Evolutionary conservation across 2,113 vertebrate genomes (phyloP), one percentile per base, ranked within the genome.

Genomic region (Burhinus oedicnemus): DNA sequence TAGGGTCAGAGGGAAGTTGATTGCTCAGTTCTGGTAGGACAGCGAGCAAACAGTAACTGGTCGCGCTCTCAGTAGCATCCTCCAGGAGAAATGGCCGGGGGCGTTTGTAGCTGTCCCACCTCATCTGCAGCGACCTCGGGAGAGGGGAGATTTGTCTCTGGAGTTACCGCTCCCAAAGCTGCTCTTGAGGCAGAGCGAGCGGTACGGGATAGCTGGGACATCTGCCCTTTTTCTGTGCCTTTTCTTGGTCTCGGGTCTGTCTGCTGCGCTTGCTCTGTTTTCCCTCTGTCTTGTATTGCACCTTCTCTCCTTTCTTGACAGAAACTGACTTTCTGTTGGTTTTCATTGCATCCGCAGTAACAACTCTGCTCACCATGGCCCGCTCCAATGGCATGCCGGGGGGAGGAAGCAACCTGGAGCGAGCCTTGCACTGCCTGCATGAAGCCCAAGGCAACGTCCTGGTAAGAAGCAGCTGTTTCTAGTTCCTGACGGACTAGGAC

Each of bases 341-440:
- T 38, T 23, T 16, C 5, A 9, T 29, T 75, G 75, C 15, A 20
- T 44, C 81, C 47, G 14, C 72, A 99, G 98, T 98, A 49, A 97
- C 97, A 0, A 96, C 97, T 20, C 96, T 99, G 65, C 95, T 98
- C 68, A 97, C 98, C 1, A 60, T 98, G 95, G 98, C 98, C 44
- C 98, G 98, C 94, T 98, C 98, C 92, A 98, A 98, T 8, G 98
- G 91, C 26, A 92, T 98, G 96, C 98, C 98, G 3, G 98, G 98
- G 23, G 98, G 98, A 80, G 98, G 98, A 66, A 98, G 97, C 34
- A 99, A 98, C 90, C 91, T 97, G 12, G 98, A 99, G 95, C 96
- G 98, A 0, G 98, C 98, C 2, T 93, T 98, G 69, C 98, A 98
- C 83, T 98, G 98, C 52, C 96, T 99, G 75, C 98, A 98, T 3